Percentiles rank a stretch among this genome's conserved stretches.
Conservation (phyloP, 2,113 vertebrate genomes). For the Daboia siamensis region DNA sequence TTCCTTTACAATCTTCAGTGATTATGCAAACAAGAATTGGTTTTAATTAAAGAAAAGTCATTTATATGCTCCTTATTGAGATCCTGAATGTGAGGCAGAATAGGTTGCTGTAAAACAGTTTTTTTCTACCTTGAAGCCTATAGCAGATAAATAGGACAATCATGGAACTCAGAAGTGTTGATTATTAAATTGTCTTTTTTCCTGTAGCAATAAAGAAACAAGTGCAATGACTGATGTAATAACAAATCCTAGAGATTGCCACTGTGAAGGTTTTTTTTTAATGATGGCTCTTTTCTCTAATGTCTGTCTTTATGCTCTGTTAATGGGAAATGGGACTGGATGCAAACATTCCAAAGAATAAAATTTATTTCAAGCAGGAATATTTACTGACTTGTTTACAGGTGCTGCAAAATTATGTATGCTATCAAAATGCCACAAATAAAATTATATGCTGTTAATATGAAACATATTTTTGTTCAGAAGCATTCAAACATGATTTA, state of each 20-base stretch:
- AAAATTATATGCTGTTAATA: slow-evolving; percentile 15
- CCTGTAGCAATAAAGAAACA: slow-evolving; percentile 77
- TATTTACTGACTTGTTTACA: slow-evolving; percentile 37
- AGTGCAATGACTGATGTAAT: slow-evolving; percentile 77
- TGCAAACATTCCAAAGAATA: slow-evolving; percentile 69
- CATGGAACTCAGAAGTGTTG: slow-evolving; percentile 59
- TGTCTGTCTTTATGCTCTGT: slow-evolving; percentile 45
- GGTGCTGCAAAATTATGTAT: slow-evolving; percentile 46
- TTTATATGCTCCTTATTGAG: slow-evolving; percentile 41
- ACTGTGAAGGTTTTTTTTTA: slow-evolving; percentile 68
- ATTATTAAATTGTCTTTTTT: slow-evolving; percentile 68
- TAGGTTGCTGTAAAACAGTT: slow-evolving; percentile 24
- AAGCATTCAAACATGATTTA: not conserved
- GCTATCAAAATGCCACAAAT: slow-evolving; percentile 28
- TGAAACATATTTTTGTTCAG: not conserved
- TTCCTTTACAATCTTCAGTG: slow-evolving; percentile 22
- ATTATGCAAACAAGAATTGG: slow-evolving; percentile 35
- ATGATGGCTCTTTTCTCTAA: slow-evolving; percentile 54
- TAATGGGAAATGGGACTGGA: slow-evolving; percentile 39
- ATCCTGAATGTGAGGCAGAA: slow-evolving; percentile 25
- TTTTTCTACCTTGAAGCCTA: slow-evolving; percentile 48
- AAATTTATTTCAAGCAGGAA: slow-evolving; percentile 2
- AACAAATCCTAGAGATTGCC: slow-evolving; percentile 68
- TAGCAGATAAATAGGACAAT: slow-evolving; percentile 64
- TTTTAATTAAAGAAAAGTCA: slow-evolving; percentile 14